Evolutionary conservation across 2,888 invertebrate genomes (phyloP).

Genomic region (Aspidiotus destructor): DNA sequence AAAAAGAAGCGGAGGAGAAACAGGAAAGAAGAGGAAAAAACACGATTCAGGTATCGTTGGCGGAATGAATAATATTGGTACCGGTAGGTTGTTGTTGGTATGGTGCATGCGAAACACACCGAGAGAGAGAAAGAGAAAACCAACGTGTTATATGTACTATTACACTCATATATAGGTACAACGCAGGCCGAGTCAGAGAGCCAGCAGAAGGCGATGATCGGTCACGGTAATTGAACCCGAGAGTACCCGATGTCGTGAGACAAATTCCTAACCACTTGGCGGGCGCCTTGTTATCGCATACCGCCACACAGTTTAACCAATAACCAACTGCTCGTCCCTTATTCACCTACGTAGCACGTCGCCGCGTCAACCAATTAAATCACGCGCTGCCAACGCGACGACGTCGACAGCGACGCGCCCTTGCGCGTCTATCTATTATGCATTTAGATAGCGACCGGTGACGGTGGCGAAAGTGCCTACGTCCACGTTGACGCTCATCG

Average conservation of each 20-base stretch:
- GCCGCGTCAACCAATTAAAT: background rate
- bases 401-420: too few species aligned
- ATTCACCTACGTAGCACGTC: constrained; percentile 12
- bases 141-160: background rate
- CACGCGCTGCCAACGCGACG: background rate
- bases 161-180: too few species aligned
- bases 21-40: background rate
- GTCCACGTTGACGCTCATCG: too few species aligned
- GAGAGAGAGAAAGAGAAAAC: background rate
- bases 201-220: constrained; percentile 8
- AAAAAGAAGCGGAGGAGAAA: too few species aligned
- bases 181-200: too few species aligned
- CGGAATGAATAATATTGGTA: background rate
- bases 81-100: background rate
- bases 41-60: constrained; percentile 6
- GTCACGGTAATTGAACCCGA: constrained; percentile 17
- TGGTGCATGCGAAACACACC: background rate
- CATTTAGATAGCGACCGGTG: too few species aligned
- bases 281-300: constrained; percentile 15
- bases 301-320: constrained; percentile 8
- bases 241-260: constrained; percentile 9
- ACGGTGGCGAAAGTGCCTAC: too few species aligned
- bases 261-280: constrained; percentile 17
- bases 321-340: constrained; percentile 5
- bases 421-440: too few species aligned